Conservation (phyloP, 2,888 invertebrate species). For the Lissonota sp. region DNA sequence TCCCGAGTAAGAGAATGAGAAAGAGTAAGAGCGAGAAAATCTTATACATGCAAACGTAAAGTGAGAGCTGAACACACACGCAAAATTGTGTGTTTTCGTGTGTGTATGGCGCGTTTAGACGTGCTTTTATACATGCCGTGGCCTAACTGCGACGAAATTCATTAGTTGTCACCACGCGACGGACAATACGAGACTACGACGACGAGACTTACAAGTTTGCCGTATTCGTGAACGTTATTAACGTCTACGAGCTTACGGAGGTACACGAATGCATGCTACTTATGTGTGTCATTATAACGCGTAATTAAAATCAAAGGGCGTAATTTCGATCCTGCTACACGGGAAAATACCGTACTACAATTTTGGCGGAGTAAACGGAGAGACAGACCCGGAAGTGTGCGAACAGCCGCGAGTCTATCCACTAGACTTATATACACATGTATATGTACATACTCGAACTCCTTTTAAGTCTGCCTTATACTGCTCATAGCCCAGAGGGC, state of each 20-base stretch:
- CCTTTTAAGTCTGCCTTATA: conserved; percentile 4
- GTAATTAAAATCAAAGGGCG: too few relatives aligned
- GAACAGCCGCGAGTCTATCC: conserved; percentile 20
- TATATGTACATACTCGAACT: neutral
- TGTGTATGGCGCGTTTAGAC: conserved; percentile 13
- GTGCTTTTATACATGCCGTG: conserved; percentile 48
- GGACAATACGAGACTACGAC: conserved; percentile 63
- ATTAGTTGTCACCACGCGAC: conserved; percentile 65
- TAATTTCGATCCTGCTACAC: too few relatives aligned
- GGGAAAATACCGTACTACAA: too few relatives aligned
- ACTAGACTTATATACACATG: neutral
- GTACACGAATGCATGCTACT: conserved; percentile 45
- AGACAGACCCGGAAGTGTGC: conserved; percentile 31
- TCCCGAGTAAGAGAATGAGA: conserved; percentile 22
- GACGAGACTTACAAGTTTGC: conserved; percentile 67
- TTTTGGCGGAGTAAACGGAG: conserved; percentile 5
- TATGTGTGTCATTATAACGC: too few relatives aligned
- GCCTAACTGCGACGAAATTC: conserved; percentile 65
- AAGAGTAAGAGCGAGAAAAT: neutral
- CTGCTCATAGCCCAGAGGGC: conserved; percentile 13
- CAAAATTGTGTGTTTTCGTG: neutral
- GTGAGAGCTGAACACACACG: conserved; percentile 14
- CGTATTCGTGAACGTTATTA: conserved; percentile 69
- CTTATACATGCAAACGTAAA: neutral
- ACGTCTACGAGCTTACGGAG: conserved; percentile 60